phyloP scores from a whole-genome alignment of 1,140 invertebrate species.

The Druon quercuslanigerum region DNA sequence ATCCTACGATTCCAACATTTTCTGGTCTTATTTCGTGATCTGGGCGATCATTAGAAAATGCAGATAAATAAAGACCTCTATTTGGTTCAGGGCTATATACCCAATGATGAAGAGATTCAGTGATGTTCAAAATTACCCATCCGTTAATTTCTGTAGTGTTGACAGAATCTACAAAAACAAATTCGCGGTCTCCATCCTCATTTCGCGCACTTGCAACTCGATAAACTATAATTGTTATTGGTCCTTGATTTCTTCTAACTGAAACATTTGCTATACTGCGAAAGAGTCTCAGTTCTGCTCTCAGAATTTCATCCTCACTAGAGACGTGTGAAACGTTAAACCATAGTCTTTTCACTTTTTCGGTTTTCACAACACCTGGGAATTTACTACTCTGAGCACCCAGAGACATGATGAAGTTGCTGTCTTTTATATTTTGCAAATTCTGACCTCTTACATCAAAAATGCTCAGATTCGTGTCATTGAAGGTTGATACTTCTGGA shows the following conservation, averaged over 20 bases:
- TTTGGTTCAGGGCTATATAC: constrained; percentile 83
- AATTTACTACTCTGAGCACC: constrained; percentile 82
- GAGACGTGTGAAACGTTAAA: constrained; percentile 90
- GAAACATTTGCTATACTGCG: constrained; percentile 68
- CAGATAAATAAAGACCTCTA: constrained; percentile 85
- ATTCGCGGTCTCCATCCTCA: background rate
- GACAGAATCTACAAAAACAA: constrained; percentile 47
- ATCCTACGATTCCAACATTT: constrained; percentile 1
- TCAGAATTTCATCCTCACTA: constrained; percentile 81
- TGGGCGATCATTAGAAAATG: constrained; percentile 78
- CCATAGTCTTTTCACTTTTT: constrained; percentile 87
- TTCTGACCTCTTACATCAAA: constrained; percentile 83
- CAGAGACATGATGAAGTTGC: constrained; percentile 93
- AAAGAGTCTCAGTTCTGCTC: constrained; percentile 88
- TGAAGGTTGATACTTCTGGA: too few relatives aligned
- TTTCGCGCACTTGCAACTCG: constrained; percentile 23
- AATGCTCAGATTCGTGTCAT: background rate
- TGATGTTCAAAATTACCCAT: constrained; percentile 87
- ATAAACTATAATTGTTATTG: constrained; percentile 43
- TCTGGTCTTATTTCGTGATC: constrained; percentile 71
- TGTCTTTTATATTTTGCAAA: constrained; percentile 84
- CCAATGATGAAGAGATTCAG: constrained; percentile 82
- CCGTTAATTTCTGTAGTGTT: constrained; percentile 78
- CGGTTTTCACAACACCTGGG: constrained; percentile 71
- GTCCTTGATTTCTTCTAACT: constrained; percentile 8